Base-by-base conservation (phyloP, 2,888 invertebrate species). In the Drosophila aldrichi region DNA sequence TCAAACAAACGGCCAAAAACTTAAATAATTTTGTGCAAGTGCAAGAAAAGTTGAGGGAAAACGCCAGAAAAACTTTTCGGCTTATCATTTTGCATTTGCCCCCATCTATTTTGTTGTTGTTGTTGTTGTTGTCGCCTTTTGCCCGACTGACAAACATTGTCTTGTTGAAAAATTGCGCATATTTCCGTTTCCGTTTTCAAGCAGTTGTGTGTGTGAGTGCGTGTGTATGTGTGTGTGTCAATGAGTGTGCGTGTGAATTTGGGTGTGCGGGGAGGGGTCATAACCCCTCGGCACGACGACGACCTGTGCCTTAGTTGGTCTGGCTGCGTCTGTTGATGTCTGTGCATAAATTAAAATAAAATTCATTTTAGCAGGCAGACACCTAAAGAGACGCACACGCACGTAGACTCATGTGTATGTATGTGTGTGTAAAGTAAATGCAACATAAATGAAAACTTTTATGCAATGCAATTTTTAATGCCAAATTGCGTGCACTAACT, bases 101-200 rank as follows among this genome's bases (percentile, higher is more conserved):
- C 36, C 54, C 25, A n/a, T 20, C 16, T 9, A 22, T 36, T 4
- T 51, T 44, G 44, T n/a, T n/a, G n/a, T n/a, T n/a, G n/a, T n/a
- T n/a, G n/a, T 36, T 58, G 38, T 46, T 72, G n/a, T 54, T 40
- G 62, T 44, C 36, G 69, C 64, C 56, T 54, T 36, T 73, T 80
- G 52, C 58, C 67, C 67, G 63, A 43, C 74, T 52, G 62, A 52
- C 86, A 72, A 90, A 88, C 88, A 77, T 88, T 80, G 90, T 86
- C 78, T 89, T 77, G 72, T 80, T 89, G 90, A 88, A 88, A 88
- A 89, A 89, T 85, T 88, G 88, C 74, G 82, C 88, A 89, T 89
- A 85, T 89, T 85, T 89, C 86, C 83, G 88, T 84, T 84, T 84
- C 85, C 88, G 77, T 76, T 82, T 58, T 56, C 44, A 61, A 57